These are phyloP conservation scores for Pavo muticus DNA, from an alignment of 2,113 vertebrate genomes.

Conservation along the genomic window DNA sequence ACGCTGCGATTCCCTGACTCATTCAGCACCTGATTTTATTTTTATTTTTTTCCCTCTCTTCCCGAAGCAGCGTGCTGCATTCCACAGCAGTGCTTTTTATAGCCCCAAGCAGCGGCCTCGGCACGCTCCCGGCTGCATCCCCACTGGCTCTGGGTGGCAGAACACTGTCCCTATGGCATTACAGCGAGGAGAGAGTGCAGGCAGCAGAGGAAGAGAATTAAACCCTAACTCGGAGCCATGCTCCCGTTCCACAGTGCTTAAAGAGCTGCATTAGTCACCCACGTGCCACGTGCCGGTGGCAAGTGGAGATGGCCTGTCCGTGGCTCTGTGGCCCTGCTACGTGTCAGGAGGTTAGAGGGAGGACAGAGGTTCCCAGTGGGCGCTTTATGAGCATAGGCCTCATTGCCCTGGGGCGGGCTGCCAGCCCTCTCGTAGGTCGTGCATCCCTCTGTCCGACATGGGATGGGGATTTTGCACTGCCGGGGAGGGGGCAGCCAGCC, in stretches of 20 bases:
- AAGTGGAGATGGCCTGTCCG: neutral
- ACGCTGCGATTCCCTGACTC: neutral
- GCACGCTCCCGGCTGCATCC: slow-evolving; percentile 45
- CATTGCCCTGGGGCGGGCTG: neutral
- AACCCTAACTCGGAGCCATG: slow-evolving; percentile 21
- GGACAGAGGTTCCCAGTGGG: neutral
- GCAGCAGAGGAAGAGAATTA: slow-evolving; percentile 44
- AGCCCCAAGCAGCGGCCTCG: slow-evolving; percentile 59
- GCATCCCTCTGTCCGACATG: neutral
- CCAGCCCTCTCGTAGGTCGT: neutral
- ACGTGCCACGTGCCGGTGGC: neutral
- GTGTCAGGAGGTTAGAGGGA: neutral
- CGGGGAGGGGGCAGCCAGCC: neutral
- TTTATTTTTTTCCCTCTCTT: slow-evolving; percentile 15
- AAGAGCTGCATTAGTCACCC: neutral
- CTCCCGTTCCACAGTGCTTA: slow-evolving; percentile 12
- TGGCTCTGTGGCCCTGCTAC: too few species aligned
- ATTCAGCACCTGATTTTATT: slow-evolving; percentile 52
- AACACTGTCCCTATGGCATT: neutral
- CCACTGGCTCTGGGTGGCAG: neutral
- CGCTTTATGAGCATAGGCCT: neutral
- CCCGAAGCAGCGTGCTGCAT: slow-evolving; percentile 24
- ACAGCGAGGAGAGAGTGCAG: neutral
- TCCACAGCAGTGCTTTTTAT: slow-evolving; percentile 67
- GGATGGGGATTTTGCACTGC: neutral